Base-by-base conservation (phyloP, 2,113 vertebrate species). In the Peromyscus maniculatus region DNA sequence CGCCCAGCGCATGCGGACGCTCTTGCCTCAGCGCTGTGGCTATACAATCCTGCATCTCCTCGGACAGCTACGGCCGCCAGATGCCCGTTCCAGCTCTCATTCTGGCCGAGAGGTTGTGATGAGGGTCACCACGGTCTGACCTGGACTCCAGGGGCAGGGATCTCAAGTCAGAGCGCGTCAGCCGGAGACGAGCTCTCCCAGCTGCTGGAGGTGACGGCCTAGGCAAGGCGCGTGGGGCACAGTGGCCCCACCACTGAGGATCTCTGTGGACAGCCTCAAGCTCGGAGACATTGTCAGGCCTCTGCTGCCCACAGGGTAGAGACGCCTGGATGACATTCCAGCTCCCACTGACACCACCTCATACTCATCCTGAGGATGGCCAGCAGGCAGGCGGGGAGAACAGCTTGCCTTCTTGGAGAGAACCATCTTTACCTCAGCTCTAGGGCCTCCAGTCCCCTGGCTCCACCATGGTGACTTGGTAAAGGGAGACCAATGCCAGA, bases 1-100 rank as follows among this genome's bases (percentile, higher is more conserved):
- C 67, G 99, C 99, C 98, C 99, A 99, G 98, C 98, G 99, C 98
- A 98, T 99, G 98, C 99, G 99, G 98, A 99, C 99, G 99, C 99
- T 99, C 98, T 99, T 99, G 97, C 99, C 99, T 99, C 99, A 99
- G 98, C 99, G 99, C 99, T 99, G 99, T 98, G 99, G 99, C 91
- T 99, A 99, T 98, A 99, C 99, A 97, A 99, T 99, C 98, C 98
- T 99, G 97, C 99, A 99, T 98, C 99, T 99, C 98, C 99, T 99
- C 96, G 99, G 99, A 98, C 99, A 99, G 89, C 99, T 99, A 96
- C 98, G 99, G 99, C 99, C 99, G 94, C 99, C 99, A 67, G 99
- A 99, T 98, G 98, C 99, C 21, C 99, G 99, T 82, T 99, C 99
- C 97, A 98, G 99, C 87, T 98, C 99, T 94, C 98, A 98, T 86